phyloP scores from a whole-genome alignment of 2,797 vertebrate genomes.

The Sciurus vulgaris region DNA sequence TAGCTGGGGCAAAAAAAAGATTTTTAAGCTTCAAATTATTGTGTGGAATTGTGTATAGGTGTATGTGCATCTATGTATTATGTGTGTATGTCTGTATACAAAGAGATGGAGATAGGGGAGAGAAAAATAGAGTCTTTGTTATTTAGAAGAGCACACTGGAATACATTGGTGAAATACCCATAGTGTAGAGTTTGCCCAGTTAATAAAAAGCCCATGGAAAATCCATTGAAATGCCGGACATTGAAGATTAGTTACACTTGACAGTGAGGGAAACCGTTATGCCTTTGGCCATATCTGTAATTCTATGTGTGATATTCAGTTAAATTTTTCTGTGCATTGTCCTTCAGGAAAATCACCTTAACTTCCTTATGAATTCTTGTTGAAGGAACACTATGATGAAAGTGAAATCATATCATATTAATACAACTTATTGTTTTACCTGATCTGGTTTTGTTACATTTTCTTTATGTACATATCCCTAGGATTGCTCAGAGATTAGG shows the following conservation, averaged over 20 bases:
- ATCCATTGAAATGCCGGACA: conserved; percentile 50
- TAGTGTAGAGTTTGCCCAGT: neutral
- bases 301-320: conserved; percentile 35
- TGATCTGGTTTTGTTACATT: conserved; percentile 25
- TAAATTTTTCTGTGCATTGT: conserved; percentile 18
- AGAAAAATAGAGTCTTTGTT: neutral
- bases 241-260: conserved; percentile 16
- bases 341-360: conserved; percentile 62
- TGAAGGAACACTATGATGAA: conserved; percentile 54
- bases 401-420: neutral
- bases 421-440: conserved; percentile 47
- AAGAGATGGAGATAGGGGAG: neutral
- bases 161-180: conserved; percentile 24
- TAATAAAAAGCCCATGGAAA: conserved; percentile 54
- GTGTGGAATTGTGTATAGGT: neutral
- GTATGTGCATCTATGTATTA: neutral
- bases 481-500: conserved; percentile 30
- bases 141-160: neutral
- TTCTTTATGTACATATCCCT: neutral
- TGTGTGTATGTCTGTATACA: neutral
- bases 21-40: neutral
- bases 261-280: conserved; percentile 52
- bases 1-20: neutral
- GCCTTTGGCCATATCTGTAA: conserved; percentile 70
- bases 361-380: conserved; percentile 32